Percentiles rank a stretch among this genome's conserved stretches.
Evolutionary conservation across 2,113 vertebrate genomes (phyloP).

Genomic region (Ondatra zibethicus): DNA sequence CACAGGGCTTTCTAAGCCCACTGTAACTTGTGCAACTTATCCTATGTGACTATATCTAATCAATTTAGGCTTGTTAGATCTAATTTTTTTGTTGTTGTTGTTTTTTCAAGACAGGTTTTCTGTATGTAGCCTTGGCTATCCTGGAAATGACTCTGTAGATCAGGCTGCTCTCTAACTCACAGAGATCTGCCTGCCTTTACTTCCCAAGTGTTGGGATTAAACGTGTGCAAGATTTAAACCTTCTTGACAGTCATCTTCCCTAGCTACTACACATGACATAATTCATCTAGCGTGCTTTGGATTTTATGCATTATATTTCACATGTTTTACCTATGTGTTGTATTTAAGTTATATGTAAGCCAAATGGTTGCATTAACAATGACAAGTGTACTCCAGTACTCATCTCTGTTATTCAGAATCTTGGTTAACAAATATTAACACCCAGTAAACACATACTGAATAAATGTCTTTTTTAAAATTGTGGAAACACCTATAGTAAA

Average conservation of each 20-base stretch:
- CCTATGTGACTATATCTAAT: neutral
- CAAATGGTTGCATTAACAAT: neutral
- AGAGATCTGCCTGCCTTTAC: no score
- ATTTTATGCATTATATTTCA: neutral
- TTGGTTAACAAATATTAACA: neutral
- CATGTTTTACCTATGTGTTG: neutral
- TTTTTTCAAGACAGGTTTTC: no score
- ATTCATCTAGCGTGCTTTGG: neutral
- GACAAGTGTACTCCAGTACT: neutral
- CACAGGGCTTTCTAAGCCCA: neutral
- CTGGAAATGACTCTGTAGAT: no score
- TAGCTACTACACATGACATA: neutral
- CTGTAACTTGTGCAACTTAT: neutral
- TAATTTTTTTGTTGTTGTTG: neutral
- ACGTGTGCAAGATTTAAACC: neutral
- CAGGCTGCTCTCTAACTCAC: no score
- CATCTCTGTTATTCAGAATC: neutral
- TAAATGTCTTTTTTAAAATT: neutral
- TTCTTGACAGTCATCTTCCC: neutral
- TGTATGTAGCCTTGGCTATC: no score
- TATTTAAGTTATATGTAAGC: neutral
- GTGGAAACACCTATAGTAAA: neutral
- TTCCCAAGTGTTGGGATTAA: no score
- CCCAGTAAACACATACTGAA: neutral
- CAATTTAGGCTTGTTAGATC: neutral